Evolutionary conservation across 2,113 vertebrate species (phyloP), one percentile per base, ranked within the genome.

Genomic region (Calypte anna): DNA sequence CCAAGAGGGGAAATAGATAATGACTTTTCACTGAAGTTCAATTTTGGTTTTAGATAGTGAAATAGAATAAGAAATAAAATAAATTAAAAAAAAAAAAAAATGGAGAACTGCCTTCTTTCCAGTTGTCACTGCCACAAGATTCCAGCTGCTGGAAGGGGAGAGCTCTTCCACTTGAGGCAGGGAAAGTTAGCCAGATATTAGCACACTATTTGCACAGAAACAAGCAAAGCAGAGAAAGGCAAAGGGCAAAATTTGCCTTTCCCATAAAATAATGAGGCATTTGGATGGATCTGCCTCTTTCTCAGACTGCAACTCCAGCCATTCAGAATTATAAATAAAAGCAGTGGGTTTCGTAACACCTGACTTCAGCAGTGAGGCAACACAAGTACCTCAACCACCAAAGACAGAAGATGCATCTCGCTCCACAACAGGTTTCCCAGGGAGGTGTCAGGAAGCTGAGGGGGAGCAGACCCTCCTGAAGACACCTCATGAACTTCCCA

Each of bases 331-430:
- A 22, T 0, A 0, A 82, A 46, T 40, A 31, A 73, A 57, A 62
- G 22, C 43, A 54, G 15, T 0, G 7, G 33, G 57, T 24, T 33
- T 21, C 36, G 17, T 31, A 46, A 16, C 40, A 12, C 16, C 10
- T 7, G 58, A 16, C 18, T 75, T 12, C 55, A 67, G 59, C 20
- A 6, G 21, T 12, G 33, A 33, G 33, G 25, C 40, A 7, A n/a
- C 0, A 0, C 21, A 64, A 6, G 19, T 64, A 19, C 15, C 57
- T 24, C 2, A 4, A 61, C 9, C 3, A 1, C 12, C 30, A 10
- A 9, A 38, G 64, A 54, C 6, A 43, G 20, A 43, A 70, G 48
- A 50, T n/a, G 24, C 18, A 24, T 12, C 48, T 68, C 54, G 9
- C 27, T 13, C 22, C 54, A 33, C 28, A 50, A 31, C 31, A 30